Evolutionary conservation across 2,797 vertebrate genomes (phyloP).

Genomic region (Sus cebifrons): DNA sequence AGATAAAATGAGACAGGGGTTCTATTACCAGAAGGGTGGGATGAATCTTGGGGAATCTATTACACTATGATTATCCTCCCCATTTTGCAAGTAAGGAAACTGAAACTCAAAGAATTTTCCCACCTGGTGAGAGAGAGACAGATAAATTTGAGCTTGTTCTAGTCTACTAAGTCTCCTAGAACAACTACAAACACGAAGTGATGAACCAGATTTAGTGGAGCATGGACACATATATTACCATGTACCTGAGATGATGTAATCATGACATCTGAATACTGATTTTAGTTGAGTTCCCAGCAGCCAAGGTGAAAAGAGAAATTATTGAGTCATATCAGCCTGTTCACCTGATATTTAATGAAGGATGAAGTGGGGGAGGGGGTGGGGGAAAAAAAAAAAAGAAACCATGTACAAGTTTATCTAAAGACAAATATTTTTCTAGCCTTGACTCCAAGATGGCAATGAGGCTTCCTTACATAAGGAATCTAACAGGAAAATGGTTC

Average conservation of each 20-base stretch:
- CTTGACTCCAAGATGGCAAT: not conserved
- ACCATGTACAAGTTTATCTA: not conserved
- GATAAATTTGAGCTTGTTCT: not conserved
- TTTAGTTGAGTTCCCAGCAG: conserved; percentile 2
- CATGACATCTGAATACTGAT: not conserved
- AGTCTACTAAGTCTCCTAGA: not conserved
- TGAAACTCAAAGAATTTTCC: not conserved
- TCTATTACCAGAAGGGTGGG: not conserved
- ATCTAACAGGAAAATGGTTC: not conserved
- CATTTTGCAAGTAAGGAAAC: not conserved
- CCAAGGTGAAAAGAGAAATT: conserved; percentile 11
- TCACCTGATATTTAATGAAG: not conserved
- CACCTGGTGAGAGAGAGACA: not conserved
- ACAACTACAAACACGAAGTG: not conserved
- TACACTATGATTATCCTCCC: not conserved
- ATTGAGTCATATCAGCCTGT: not conserved
- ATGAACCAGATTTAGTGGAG: not conserved
- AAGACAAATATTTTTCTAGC: not conserved
- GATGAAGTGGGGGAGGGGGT: not conserved
- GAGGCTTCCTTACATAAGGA: not conserved
- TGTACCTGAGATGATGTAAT: not conserved
- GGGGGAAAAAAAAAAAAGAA: not conserved
- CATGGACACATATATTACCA: not conserved
- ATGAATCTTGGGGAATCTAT: not conserved
- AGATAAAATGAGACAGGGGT: not conserved